Evolutionary conservation across 2,113 vertebrate genomes (phyloP).

Genomic region (Hippopotamus amphibius): DNA sequence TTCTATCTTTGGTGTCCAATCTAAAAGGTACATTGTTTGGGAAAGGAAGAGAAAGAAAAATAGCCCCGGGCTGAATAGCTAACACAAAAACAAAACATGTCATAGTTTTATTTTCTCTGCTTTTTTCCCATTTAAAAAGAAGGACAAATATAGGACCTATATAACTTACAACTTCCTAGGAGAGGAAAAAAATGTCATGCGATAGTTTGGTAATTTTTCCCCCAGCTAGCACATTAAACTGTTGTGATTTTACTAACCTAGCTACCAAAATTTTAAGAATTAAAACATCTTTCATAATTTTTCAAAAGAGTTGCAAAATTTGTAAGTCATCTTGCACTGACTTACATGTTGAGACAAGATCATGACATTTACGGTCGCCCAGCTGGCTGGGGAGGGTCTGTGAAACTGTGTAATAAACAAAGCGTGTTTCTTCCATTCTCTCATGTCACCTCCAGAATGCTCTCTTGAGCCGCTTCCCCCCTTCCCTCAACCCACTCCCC

Average conservation of each 20-base stretch:
- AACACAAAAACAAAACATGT: slow-evolving; percentile 59
- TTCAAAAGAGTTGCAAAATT: slow-evolving; percentile 11
- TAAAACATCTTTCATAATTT: slow-evolving; percentile 38
- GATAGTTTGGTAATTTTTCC: background rate
- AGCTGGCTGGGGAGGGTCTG: background rate
- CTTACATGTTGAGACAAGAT: background rate
- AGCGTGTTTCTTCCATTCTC: background rate
- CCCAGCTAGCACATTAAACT: background rate
- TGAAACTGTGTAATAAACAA: background rate
- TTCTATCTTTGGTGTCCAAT: slow-evolving; percentile 17
- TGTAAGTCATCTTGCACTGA: background rate
- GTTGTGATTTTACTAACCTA: background rate
- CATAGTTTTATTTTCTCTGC: slow-evolving; percentile 44
- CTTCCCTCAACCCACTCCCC: background rate
- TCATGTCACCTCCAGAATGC: background rate
- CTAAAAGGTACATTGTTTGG: slow-evolving; percentile 39
- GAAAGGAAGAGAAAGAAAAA: slow-evolving; percentile 38
- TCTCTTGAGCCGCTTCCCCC: background rate
- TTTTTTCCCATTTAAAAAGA: slow-evolving; percentile 35
- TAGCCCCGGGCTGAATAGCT: background rate
- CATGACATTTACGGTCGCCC: background rate
- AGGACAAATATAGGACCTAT: background rate
- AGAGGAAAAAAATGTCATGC: background rate
- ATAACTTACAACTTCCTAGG: slow-evolving; percentile 6
- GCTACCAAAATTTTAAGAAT: slow-evolving; percentile 36